Evolutionary conservation across 2,113 vertebrate species (phyloP).

Genomic region (Zingel zingel): DNA sequence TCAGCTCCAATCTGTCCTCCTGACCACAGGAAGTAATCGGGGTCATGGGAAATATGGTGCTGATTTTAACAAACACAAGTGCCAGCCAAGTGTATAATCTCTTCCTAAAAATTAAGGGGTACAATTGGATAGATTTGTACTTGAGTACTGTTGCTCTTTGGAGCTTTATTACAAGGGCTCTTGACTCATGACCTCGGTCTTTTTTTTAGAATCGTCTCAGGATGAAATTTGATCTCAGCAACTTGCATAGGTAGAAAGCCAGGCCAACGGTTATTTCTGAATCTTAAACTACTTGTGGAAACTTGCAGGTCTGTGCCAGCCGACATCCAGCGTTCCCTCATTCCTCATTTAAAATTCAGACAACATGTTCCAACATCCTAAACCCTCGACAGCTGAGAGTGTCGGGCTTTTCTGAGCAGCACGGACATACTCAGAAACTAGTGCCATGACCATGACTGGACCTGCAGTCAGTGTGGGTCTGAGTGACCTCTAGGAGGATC

Average conservation of each 20-base stretch:
- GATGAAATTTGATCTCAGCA: conserved; percentile 52
- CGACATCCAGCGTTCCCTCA: conserved; percentile 15
- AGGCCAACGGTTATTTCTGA: conserved; percentile 65
- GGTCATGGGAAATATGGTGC: conserved; percentile 24
- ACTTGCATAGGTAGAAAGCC: conserved; percentile 49
- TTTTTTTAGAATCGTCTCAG: conserved; percentile 61
- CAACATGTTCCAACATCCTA: conserved; percentile 28
- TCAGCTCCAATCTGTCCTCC: conserved; percentile 12
- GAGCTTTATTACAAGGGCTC: conserved; percentile 21
- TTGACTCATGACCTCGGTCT: conserved; percentile 20
- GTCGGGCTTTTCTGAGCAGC: neutral
- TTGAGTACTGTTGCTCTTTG: neutral
- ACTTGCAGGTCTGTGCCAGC: conserved; percentile 46
- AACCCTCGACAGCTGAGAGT: conserved; percentile 39
- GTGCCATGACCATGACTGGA: neutral
- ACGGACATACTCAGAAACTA: neutral
- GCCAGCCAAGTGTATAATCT: neutral
- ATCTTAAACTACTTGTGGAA: conserved; percentile 52
- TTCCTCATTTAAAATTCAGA: conserved; percentile 38
- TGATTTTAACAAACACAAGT: conserved; percentile 27
- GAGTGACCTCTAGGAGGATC: neutral
- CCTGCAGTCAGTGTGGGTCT: neutral
- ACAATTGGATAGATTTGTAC: conserved; percentile 13
- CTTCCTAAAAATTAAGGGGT: conserved; percentile 20
- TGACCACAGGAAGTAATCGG: conserved; percentile 18